A percentile compares a stretch with the other conserved stretches of the same genome.
Evolutionary conservation across 2,113 vertebrate species (phyloP).

Genomic region (Zootoca vivipara): DNA sequence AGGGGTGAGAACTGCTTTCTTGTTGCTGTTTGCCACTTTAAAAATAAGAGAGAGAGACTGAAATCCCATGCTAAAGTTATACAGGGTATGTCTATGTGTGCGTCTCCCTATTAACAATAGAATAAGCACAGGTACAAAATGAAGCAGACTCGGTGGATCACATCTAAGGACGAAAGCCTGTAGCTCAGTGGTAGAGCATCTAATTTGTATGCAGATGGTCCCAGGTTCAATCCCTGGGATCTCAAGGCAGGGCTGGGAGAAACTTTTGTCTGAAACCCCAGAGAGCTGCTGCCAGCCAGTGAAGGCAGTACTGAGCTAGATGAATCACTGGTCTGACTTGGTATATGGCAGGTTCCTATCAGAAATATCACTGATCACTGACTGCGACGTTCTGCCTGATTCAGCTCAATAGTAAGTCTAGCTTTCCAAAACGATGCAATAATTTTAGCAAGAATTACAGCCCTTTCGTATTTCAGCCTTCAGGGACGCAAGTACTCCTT

Average conservation of each 20-base stretch:
- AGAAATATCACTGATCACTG: background rate
- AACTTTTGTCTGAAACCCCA: too few relatives aligned
- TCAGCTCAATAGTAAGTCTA: background rate
- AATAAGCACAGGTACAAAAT: too few relatives aligned
- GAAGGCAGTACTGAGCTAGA: too few relatives aligned
- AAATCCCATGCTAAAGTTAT: background rate
- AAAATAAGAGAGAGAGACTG: background rate
- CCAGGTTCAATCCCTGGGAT: too few relatives aligned
- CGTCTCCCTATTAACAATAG: background rate
- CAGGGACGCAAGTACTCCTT: background rate
- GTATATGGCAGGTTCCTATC: background rate
- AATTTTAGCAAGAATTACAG: background rate
- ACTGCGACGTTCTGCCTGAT: background rate
- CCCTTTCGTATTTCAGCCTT: background rate
- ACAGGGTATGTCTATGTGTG: background rate
- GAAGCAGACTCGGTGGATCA: too few relatives aligned
- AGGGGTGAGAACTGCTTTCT: background rate
- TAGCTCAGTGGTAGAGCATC: too few relatives aligned
- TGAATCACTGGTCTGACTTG: too few relatives aligned
- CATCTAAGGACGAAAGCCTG: too few relatives aligned
- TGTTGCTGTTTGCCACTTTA: background rate
- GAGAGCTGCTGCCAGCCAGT: too few relatives aligned
- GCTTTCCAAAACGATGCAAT: background rate
- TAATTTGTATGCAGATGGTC: too few relatives aligned
- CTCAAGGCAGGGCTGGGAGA: too few relatives aligned